These are phyloP conservation scores for Lethrus apterus DNA, from an alignment of 1,140 invertebrate genomes.

Conservation along the genomic window DNA sequence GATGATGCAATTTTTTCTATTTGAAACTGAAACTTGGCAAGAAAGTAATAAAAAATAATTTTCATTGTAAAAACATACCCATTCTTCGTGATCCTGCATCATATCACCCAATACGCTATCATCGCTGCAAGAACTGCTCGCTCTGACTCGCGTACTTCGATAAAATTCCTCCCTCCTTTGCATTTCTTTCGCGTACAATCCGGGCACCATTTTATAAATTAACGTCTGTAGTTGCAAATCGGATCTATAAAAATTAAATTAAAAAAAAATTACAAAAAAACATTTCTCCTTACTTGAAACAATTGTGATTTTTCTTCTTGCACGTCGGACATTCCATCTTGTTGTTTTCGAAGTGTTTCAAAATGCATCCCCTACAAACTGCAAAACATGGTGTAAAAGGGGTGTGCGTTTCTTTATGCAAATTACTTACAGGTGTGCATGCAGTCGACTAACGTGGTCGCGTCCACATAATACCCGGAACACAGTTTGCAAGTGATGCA, in stretches of 20 bases:
- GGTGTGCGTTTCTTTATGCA: not conserved
- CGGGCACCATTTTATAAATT: constrained; percentile 92
- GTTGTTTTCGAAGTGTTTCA: constrained; percentile 61
- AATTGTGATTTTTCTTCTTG: constrained; percentile 32
- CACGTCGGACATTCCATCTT: constrained; percentile 34
- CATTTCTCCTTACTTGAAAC: constrained; percentile 23
- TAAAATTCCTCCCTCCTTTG: constrained; percentile 64
- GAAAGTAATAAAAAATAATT: no score
- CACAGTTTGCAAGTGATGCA: constrained; percentile 67
- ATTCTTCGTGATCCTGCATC: constrained; percentile 50
- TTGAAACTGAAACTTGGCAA: no score
- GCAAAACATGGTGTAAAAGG: constrained; percentile 17
- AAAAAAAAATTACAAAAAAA: constrained; percentile 18
- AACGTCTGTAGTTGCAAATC: constrained; percentile 90
- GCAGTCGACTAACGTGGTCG: constrained; percentile 74
- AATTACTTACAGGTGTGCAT: constrained; percentile 69
- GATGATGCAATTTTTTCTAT: no score
- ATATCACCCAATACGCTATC: constrained; percentile 34
- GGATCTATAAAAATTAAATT: constrained; percentile 47
- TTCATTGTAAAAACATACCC: constrained; percentile 23
- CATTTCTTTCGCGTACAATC: constrained; percentile 85
- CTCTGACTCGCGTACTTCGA: constrained; percentile 31
- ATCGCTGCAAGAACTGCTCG: constrained; percentile 36
- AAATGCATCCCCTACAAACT: constrained; percentile 86
- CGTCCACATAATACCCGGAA: constrained; percentile 72